Conservation (phyloP, 2,888 invertebrate species). For the Sphinx pinastri region DNA sequence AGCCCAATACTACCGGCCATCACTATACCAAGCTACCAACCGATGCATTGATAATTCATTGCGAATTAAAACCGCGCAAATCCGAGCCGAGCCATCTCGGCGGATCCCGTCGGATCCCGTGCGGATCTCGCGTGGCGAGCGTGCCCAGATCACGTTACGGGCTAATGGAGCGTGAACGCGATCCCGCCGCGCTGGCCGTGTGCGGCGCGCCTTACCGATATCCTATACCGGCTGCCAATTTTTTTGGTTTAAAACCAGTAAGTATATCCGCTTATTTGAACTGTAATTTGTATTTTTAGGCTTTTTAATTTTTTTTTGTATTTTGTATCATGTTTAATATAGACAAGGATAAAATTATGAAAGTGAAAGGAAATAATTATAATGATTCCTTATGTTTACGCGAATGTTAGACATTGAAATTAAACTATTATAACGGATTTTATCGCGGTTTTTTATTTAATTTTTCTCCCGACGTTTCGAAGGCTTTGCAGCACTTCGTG, state of each 20-base stretch:
- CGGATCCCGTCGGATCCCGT: conserved; percentile 37
- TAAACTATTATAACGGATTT: no score
- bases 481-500: no score
- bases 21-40: conserved; percentile 2
- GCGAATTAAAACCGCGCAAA: conserved; percentile 32
- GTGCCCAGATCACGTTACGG: conserved; percentile 40
- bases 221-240: conserved; percentile 21
- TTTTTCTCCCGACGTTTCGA: no score
- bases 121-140: conserved; percentile 27
- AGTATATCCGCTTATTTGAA: conserved; percentile 19
- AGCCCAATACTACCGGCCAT: neutral
- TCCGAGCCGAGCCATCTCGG: conserved; percentile 12
- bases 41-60: conserved; percentile 14
- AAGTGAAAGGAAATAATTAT: no score
- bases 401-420: no score
- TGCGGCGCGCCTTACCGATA: conserved; percentile 36
- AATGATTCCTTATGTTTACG: no score
- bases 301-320: neutral
- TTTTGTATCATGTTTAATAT: neutral
- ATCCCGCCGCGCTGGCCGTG: conserved; percentile 36
- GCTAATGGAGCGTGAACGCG: conserved; percentile 45
- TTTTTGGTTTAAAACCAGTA: conserved; percentile 17
- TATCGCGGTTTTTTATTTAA: no score
- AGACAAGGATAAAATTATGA: no score
- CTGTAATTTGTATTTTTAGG: neutral